Evolutionary conservation across 2,888 invertebrate species (phyloP), one percentile per base, ranked within the genome.

Genomic region (Cremastinae sp.): DNA sequence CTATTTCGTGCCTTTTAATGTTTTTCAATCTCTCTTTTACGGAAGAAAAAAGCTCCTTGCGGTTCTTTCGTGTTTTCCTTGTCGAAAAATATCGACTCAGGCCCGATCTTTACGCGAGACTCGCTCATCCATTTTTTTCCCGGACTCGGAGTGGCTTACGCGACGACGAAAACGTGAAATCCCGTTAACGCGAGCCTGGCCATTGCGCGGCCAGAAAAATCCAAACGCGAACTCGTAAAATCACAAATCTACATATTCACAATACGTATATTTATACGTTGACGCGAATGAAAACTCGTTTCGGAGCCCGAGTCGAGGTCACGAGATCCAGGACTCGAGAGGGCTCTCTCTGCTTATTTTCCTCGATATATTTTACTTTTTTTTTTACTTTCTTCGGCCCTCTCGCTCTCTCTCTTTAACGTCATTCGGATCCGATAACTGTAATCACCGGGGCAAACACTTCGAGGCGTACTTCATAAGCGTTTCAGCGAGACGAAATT

Each of bases 151-250:
- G 18, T 10, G 10, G 36, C 20, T 1, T 34, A 71, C 53, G n/a
- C 47, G 62, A 69, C 38, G 22, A 9, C 45, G 62, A 66, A 34
- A 62, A 45, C 53, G 20, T 62, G 43, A 45, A 36, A 18, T 53
- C 16, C 22, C 5, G 58, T 53, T 68, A 75, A 51, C 68, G 38
- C 72, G 58, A 68, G 9, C 49, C 28, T 51, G 75, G 66, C 34
- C 64, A 41, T 72, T 59, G 64, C 64, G 53, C 59, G 69, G 45
- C 64, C 72, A 73, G 70, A 59, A 56, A 59, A 51, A 38, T 58
- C 43, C 41, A 34, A 71, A 71, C 58, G 62, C 72, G 53, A 73
- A 58, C 69, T 45, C 62, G 45, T 72, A 16, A 66, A 49, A 36
- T 41, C 51, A 34, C 28, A 34, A 28, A 28, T 28, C 45, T 47